Conservation (phyloP, 2,797 vertebrate species). For the Diceros bicornis region DNA sequence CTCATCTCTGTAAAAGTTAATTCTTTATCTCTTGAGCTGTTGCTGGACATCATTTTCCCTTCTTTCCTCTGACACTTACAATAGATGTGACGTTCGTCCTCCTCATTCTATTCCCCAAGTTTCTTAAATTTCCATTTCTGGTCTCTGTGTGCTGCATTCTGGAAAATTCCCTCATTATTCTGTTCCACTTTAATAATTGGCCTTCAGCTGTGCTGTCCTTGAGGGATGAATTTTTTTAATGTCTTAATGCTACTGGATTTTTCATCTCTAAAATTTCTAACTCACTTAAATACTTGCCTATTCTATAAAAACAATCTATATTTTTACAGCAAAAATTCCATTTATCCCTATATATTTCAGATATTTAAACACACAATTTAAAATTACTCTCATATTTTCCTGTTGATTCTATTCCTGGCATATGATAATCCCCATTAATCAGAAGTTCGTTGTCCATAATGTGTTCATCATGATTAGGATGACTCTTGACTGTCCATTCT, state of each 20-base stretch:
- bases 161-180: background rate
- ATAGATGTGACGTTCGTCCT: accelerated
- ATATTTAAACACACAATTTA: background rate
- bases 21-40: background rate
- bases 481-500: background rate
- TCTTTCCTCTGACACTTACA: background rate
- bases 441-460: accelerated
- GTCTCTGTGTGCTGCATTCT: background rate
- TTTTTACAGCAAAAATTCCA: background rate
- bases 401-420: no score
- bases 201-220: background rate
- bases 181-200: accelerated
- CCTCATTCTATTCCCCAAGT: background rate
- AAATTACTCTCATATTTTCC: background rate
- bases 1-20: no score
- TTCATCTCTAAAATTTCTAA: background rate
- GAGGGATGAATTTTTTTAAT: no score
- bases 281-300: background rate
- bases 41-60: background rate
- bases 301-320: background rate
- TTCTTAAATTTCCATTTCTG: background rate
- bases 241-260: background rate
- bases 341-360: background rate
- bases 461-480: background rate
- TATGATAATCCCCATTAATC: accelerated